Evolutionary conservation across 2,113 vertebrate genomes (phyloP), one percentile per base, ranked within the genome.

Genomic region (Rhabdomys dilectus): DNA sequence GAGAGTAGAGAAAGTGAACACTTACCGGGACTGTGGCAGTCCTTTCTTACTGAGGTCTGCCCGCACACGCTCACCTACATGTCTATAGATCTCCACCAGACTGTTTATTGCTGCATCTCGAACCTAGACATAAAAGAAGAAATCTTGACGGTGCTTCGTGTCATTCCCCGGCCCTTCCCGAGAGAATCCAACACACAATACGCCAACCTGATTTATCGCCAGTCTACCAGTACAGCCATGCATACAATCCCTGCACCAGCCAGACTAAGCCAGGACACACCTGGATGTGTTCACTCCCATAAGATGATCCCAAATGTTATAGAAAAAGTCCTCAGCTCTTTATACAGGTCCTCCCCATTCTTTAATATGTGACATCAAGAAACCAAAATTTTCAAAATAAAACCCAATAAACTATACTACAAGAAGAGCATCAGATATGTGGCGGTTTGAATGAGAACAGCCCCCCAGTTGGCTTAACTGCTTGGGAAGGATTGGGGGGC

Each of bases 1-100:
- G 12, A 48, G 81, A 95, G 96, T 81, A 19, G 29, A 51, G 62
- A 36, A 62, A 73, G 29, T 89, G 36, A 78, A 84, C 88, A 94
- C 99, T 97, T 98, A 99, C 99, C 99, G 98, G 98, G 99, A 99
- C 39, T 99, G 99, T 60, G 99, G 99, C 75, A 99, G 98, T 97
- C 99, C 99, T 98, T 99, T 99, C 98, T 99, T 99, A 98, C 99
- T 99, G 98, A 99, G 99, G 97, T 99, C 99, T 98, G 99, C 99
- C 98, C 99, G 99, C 98, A 99, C 99, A 73, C 99, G 99, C 97
- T 99, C 99, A 84, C 99, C 99, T 91, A 99, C 99, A 10, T 99
- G 99, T 98, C 99, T 99, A 98, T 99, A 99, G 98, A 99, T 99
- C 98, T 99, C 99, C 98, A 99, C 99, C 97, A 99, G 98, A 97